Conservation (phyloP, 2,797 vertebrate genomes). For the Cheirogaleus major region DNA sequence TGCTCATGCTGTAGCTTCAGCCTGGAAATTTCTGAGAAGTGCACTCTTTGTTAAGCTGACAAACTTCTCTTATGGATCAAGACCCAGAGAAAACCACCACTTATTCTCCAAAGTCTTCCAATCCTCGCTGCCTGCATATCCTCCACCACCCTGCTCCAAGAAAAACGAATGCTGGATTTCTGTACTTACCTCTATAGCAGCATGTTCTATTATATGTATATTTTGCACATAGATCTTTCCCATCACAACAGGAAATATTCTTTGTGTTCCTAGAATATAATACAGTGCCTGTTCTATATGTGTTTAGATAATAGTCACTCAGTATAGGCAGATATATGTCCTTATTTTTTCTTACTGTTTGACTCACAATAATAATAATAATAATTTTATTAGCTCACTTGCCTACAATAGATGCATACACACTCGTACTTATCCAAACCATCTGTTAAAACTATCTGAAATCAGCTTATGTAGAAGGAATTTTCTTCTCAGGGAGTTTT, state of each 20-base stretch:
- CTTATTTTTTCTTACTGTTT: neutral
- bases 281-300: neutral
- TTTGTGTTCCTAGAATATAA: neutral
- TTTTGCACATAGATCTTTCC: neutral
- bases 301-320: neutral
- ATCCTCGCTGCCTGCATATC: neutral
- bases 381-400: neutral
- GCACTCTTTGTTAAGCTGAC: constrained; percentile 25
- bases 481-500: constrained; percentile 20
- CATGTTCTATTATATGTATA: neutral
- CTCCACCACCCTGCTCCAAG: neutral
- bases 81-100: neutral
- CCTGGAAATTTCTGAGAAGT: neutral
- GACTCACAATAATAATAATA: neutral
- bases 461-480: neutral
- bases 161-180: neutral
- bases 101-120: neutral
- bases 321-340: neutral
- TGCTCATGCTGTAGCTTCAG: neutral
- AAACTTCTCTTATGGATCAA: neutral
- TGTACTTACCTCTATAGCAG: neutral
- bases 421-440: neutral
- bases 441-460: constrained; percentile 47
- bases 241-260: neutral
- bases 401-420: neutral